These are phyloP conservation scores for Tapirus terrestris DNA, from an alignment of 2,113 vertebrate species.

Conservation along the genomic window DNA sequence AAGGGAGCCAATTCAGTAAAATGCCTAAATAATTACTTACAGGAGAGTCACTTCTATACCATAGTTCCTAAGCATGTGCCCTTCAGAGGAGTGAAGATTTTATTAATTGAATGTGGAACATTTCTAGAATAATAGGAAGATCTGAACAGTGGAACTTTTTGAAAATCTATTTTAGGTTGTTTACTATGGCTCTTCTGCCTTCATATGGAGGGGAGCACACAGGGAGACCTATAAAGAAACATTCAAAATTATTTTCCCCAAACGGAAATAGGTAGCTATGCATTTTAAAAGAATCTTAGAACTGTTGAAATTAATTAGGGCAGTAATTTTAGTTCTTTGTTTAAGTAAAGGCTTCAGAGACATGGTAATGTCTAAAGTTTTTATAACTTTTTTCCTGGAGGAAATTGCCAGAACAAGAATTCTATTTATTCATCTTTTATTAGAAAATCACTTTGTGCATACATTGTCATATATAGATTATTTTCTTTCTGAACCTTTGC, in stretches of 20 bases:
- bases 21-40: background rate
- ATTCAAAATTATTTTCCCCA: background rate
- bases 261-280: background rate
- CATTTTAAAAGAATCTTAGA: background rate
- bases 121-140: slow-evolving; percentile 13
- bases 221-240: background rate
- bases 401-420: background rate
- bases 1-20: background rate
- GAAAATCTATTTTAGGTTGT: background rate
- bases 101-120: background rate
- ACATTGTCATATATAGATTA: background rate
- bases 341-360: background rate
- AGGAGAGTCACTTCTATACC: background rate
- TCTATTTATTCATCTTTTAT: background rate
- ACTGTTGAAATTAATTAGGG: background rate
- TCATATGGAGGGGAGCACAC: background rate
- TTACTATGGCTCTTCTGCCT: background rate
- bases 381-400: background rate
- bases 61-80: background rate
- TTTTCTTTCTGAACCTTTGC: background rate
- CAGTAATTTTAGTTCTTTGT: background rate
- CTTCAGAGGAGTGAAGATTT: background rate
- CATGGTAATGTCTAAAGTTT: background rate
- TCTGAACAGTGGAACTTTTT: background rate
- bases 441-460: background rate